Evolutionary conservation across 92 coral and sea anemone species (phyloP).

Genomic region (Metridium senile): DNA sequence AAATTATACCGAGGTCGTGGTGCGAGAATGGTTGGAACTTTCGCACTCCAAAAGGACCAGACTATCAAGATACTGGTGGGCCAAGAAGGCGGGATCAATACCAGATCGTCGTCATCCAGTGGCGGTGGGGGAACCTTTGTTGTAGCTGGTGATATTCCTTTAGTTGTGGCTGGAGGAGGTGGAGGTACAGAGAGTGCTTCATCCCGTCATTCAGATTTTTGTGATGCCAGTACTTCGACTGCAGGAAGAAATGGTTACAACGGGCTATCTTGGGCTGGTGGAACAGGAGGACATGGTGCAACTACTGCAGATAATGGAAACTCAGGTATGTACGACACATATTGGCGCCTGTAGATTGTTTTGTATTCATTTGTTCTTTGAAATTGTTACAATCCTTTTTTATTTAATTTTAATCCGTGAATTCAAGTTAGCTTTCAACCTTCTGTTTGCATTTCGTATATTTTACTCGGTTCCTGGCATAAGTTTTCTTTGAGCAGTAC

Average conservation of each 20-base stretch:
- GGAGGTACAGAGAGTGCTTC: constrained; percentile 38
- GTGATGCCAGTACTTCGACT: constrained; percentile 58
- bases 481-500: no score
- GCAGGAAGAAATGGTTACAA: constrained; percentile 50
- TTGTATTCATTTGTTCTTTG: no score
- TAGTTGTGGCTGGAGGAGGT: constrained; percentile 66
- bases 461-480: no score
- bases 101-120: constrained; percentile 5
- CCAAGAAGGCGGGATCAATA: constrained; percentile 51
- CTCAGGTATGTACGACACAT: constrained; percentile 4
- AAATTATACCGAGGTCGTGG: constrained; percentile 46
- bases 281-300: constrained; percentile 41
- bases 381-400: no score
- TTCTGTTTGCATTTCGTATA: no score
- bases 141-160: constrained; percentile 38
- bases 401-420: no score
- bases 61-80: constrained; percentile 60
- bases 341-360: neutral
- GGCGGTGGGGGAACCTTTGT: constrained; percentile 83
- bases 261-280: constrained; percentile 54
- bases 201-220: constrained; percentile 30
- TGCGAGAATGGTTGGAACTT: constrained; percentile 56
- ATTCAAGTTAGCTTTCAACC: no score
- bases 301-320: constrained; percentile 17
- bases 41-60: constrained; percentile 43